Evolutionary conservation across 1,140 invertebrate species (phyloP), one percentile per base, ranked within the genome.

Genomic region (Gryllus bimaculatus): DNA sequence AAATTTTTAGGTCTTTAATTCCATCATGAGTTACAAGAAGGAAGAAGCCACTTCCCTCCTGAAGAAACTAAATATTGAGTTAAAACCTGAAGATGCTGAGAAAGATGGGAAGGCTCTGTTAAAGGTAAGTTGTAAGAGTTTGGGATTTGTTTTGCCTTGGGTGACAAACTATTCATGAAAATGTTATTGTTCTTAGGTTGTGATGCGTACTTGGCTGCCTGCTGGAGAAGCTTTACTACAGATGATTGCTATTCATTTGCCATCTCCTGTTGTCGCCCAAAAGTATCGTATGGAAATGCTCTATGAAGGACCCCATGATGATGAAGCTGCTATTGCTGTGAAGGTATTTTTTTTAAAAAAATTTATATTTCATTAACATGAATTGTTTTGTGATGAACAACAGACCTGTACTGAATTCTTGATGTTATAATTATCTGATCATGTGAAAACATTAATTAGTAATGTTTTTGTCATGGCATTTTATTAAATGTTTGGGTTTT

Each of bases 201-300:
- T 99, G 49, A 99, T 99, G 97, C 92, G 97, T 85, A 96, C 95
- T 78, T 99, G 98, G 98, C 89, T 99, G 84, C 98, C 98, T 80
- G 98, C 98, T 88, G 98, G 98, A 84, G 98, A 99, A 88, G 96
- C 98, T 85, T 88, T 99, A 83, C 95, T 99, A 91, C 97, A 99
- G 90, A 99, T 99, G 98, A 99, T 99, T 88, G 96, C 97, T 86
- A 98, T 99, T 85, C 98, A 99, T 86, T 89, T 99, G 84, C 98
- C 98, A 81, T 99, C 98, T 47, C 98, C 98, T 73, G 98, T 99
- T 47, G 96, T 96, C 80, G 98, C 98, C 81, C 98, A 99, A 88
- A 97, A 95, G 85, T 99, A 99, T 89, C 93, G 98, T 90, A 98
- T 98, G 93, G 98, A 99, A 89, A 95, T 99, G 94, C 89, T 99